Conservation (phyloP, 2,888 invertebrate species). For the Ethmia dodecea region DNA sequence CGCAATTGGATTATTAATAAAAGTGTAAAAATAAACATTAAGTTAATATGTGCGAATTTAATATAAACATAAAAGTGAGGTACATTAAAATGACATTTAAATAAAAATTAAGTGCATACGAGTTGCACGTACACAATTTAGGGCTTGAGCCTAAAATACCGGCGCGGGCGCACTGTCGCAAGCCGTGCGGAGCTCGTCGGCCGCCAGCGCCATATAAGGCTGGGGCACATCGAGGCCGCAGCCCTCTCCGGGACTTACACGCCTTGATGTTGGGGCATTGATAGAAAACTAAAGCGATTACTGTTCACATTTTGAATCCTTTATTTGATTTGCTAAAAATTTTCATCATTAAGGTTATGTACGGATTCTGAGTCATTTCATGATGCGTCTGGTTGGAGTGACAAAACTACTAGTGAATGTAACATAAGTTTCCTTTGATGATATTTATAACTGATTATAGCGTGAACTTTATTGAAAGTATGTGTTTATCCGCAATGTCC, state of each 20-base stretch:
- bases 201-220: constrained; percentile 65
- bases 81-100: constrained; percentile 14
- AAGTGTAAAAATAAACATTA: too few relatives aligned
- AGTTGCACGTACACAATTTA: constrained; percentile 51
- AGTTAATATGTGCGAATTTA: too few relatives aligned
- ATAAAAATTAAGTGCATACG: constrained; percentile 18
- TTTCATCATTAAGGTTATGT: not conserved
- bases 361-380: not conserved
- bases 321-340: not conserved
- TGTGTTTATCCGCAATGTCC: too few relatives aligned
- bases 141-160: constrained; percentile 56
- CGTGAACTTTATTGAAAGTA: too few relatives aligned
- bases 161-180: constrained; percentile 44
- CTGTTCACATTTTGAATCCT: too few relatives aligned
- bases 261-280: too few relatives aligned
- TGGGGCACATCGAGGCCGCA: constrained; percentile 48
- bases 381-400: too few relatives aligned
- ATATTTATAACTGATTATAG: too few relatives aligned
- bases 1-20: too few relatives aligned
- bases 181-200: constrained; percentile 39
- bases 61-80: too few relatives aligned
- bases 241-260: constrained; percentile 11
- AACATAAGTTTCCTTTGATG: too few relatives aligned
- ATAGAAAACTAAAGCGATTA: constrained; percentile 10
- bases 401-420: too few relatives aligned